Evolutionary conservation across 2,113 vertebrate genomes (phyloP).

Genomic region (Ramphastos sulfuratus): DNA sequence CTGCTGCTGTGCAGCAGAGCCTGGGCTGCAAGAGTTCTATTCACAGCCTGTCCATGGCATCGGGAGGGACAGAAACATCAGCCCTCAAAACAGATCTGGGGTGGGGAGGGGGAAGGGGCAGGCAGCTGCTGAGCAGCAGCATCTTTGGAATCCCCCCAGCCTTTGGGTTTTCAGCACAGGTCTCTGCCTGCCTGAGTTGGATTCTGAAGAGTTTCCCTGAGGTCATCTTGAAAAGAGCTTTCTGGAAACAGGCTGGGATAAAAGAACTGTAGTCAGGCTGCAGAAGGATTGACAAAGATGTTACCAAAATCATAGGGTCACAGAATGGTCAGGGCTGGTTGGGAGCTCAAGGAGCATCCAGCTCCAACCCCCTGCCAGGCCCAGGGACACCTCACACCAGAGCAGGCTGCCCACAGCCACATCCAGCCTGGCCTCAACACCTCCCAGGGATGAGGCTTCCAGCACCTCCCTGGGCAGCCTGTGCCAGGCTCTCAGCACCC

Average conservation of each 20-base stretch:
- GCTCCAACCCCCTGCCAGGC: too few relatives aligned
- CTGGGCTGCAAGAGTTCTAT: conserved; percentile 43
- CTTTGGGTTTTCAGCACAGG: not conserved
- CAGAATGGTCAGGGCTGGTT: too few relatives aligned
- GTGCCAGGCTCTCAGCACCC: too few relatives aligned
- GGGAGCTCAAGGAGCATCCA: too few relatives aligned
- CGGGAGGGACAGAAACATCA: conserved; percentile 21
- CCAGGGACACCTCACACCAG: too few relatives aligned
- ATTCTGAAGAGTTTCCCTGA: not conserved
- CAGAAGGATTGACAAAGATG: not conserved
- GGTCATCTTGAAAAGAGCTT: not conserved
- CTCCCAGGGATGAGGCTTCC: too few relatives aligned
- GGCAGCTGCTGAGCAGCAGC: conserved; percentile 14
- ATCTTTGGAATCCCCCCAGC: conserved; percentile 3
- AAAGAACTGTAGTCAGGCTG: not conserved
- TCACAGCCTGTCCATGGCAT: conserved; percentile 15
- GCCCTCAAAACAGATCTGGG: not conserved
- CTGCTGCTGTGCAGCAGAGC: not conserved
- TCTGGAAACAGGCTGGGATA: not conserved
- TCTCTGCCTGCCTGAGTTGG: not conserved
- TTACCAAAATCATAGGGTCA: not conserved
- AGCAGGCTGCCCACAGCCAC: too few relatives aligned
- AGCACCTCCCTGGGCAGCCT: too few relatives aligned
- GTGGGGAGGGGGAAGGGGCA: too few relatives aligned
- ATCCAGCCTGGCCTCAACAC: too few relatives aligned